phyloP scores from a whole-genome alignment of 2,797 vertebrate species.

The Hipposideros larvatus region DNA sequence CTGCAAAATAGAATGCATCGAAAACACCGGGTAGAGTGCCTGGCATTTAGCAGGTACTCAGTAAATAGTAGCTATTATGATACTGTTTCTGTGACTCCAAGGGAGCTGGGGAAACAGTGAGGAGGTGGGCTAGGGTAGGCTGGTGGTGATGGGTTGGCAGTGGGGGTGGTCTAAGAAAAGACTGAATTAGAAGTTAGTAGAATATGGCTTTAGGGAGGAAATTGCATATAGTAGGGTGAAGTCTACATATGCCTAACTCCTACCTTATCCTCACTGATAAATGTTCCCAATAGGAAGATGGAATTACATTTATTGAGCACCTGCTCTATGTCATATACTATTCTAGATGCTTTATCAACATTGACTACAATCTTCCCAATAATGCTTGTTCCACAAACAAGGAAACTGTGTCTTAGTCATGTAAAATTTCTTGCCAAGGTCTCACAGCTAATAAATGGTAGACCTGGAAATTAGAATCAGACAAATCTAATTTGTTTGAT shows the following conservation, averaged over 20 bases:
- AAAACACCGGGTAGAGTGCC: background rate
- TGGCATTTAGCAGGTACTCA: conserved; percentile 1
- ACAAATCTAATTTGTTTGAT: conserved; percentile 23
- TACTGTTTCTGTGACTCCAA: background rate
- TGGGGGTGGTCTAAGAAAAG: conserved; percentile 25
- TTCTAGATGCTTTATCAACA: background rate
- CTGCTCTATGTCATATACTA: background rate
- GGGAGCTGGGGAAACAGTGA: background rate
- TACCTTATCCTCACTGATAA: background rate
- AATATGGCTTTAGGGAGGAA: conserved; percentile 9
- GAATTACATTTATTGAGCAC: background rate
- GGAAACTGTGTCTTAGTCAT: conserved; percentile 39
- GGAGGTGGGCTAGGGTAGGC: background rate
- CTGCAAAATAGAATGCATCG: background rate
- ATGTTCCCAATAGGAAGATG: background rate
- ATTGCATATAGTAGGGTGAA: background rate
- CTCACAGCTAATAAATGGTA: conserved; percentile 43
- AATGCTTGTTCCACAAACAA: conserved; percentile 38
- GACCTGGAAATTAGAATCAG: background rate
- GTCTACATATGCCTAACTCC: background rate
- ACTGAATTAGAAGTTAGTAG: conserved; percentile 12
- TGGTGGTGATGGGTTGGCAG: background rate
- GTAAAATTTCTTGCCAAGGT: conserved; percentile 2
- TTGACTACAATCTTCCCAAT: background rate
- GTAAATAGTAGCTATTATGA: background rate